phyloP scores from a whole-genome alignment of 2,888 invertebrate genomes.

The Drosophila anomalata region DNA sequence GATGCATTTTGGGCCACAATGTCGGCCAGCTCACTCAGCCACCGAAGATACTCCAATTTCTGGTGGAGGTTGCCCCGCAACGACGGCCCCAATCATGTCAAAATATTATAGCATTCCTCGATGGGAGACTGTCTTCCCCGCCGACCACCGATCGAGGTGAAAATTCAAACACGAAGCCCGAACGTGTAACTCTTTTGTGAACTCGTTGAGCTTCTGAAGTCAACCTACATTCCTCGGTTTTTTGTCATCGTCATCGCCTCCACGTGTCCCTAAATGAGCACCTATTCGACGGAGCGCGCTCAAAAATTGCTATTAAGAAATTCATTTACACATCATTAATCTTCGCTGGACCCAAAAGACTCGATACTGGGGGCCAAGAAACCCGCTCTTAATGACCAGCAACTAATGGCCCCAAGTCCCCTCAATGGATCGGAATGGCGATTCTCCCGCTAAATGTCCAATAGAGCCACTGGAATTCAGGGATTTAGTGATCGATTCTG shows the following conservation, averaged over 20 bases:
- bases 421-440: slow-evolving; percentile 1
- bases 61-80: not conserved
- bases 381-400: slow-evolving; percentile 30
- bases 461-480: not conserved
- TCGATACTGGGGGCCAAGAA: slow-evolving; percentile 26
- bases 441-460: not conserved
- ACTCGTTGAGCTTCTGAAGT: slow-evolving; percentile 27
- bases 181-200: slow-evolving; percentile 5
- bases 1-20: slow-evolving; percentile 67
- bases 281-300: not conserved
- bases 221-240: slow-evolving; percentile 35
- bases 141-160: not conserved
- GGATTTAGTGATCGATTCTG: not conserved
- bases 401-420: slow-evolving; percentile 24
- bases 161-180: not conserved
- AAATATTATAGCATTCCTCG: not conserved
- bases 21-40: slow-evolving; percentile 12
- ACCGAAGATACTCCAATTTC: not conserved
- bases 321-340: slow-evolving; percentile 50
- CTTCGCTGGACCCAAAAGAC: slow-evolving; percentile 13
- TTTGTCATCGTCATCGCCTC: slow-evolving; percentile 32
- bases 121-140: not conserved
- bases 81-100: slow-evolving; percentile 15
- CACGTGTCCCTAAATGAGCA: slow-evolving; percentile 45
- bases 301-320: slow-evolving; percentile 20